Base-by-base conservation (phyloP, 2,888 invertebrate genomes). In the Tetranychus piercei region DNA sequence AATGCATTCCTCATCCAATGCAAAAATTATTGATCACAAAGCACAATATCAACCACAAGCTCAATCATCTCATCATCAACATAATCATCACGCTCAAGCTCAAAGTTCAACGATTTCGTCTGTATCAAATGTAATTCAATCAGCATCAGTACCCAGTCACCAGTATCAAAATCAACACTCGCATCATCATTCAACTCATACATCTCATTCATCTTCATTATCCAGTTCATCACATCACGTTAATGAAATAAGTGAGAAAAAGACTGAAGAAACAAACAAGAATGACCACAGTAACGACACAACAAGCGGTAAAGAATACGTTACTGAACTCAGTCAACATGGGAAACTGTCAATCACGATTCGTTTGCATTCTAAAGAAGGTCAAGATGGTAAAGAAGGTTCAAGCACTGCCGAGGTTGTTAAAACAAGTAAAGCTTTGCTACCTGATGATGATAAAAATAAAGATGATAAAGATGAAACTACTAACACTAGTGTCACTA, bases 301-400 rank as follows among this genome's bases (percentile, higher is more conserved):
- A 55, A 20, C 73, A n/a, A 65, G n/a, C 64, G 72, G 73, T 55
- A 77, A 77, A 73, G 77, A 76, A 65, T 77, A 78, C 71, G 77
- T 77, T 44, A 74, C 78, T 67, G 79, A 78, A 77, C 75, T 78
- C 9, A 78, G 76, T 67, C 78, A 78, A 70, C 77, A 78, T 65
- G 77, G 78, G 44, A 79, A 78, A 73, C 73, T 79, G 43, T 79
- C 78, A 1, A 77, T 79, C 9, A 78, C 76, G 3, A 79, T 79
- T n/a, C 75, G 79, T 15, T 69, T 79, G 15, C 78, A 78, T 69
- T 71, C 72, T 11, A 69, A 69, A 69, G 71, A 71, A 71, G 69
- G 69, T n/a, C 65, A 74, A 72, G 78, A 78, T 73, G 77, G 77
- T 7, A 74, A 77, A 73, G 78, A 78, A 75, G 76, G 77, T 20